Percentiles rank a stretch among this genome's conserved stretches.
Evolutionary conservation across 2,888 invertebrate genomes (phyloP).

Genomic region (Aricia artaxerxes): DNA sequence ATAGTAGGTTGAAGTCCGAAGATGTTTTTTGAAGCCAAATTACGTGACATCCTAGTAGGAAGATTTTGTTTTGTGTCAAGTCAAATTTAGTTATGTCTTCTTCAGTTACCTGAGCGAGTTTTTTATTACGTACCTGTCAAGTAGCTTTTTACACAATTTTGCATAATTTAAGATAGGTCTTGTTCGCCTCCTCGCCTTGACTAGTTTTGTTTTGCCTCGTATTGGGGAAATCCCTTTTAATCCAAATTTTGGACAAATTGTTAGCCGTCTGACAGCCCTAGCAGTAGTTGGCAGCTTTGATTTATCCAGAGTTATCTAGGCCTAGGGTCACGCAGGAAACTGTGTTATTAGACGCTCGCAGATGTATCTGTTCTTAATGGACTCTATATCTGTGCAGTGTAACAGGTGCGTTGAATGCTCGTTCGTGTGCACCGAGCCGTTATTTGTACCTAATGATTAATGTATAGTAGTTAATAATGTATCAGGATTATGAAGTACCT

Average conservation of each 20-base stretch:
- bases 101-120: too few relatives aligned
- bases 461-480: neutral
- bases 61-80: too few relatives aligned
- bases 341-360: conserved; percentile 35
- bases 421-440: neutral
- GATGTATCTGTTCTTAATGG: conserved; percentile 35
- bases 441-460: neutral
- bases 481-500: neutral
- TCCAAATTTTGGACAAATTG: neutral
- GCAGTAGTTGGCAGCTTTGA: conserved; percentile 32
- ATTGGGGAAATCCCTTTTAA: too few relatives aligned
- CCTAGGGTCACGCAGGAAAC: conserved; percentile 41
- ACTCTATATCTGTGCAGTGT: conserved; percentile 34
- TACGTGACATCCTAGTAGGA: too few relatives aligned
- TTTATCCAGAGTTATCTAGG: conserved; percentile 40
- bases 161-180: neutral
- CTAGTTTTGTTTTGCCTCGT: too few relatives aligned
- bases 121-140: too few relatives aligned
- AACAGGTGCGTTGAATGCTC: conserved; percentile 45
- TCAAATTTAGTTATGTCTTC: too few relatives aligned
- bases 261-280: neutral
- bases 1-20: too few relatives aligned
- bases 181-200: neutral
- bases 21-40: too few relatives aligned
- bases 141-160: too few relatives aligned